Conservation (phyloP, 2,113 vertebrate species). For the Hyla sarda region DNA sequence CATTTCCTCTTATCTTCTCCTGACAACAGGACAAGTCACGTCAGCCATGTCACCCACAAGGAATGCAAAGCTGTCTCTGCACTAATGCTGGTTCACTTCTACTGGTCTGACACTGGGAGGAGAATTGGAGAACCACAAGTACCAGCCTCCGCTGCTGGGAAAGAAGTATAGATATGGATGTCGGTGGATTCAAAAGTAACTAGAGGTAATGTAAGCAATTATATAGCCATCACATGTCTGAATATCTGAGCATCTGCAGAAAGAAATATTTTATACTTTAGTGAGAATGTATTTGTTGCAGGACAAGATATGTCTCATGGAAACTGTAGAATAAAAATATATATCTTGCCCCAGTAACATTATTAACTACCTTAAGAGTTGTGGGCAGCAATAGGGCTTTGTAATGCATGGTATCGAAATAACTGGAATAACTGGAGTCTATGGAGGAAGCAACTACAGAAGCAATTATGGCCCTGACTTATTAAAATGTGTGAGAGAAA, state of each 20-base stretch:
- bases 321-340: background rate
- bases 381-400: background rate
- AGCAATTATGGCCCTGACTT: too few species aligned
- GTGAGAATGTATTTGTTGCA: background rate
- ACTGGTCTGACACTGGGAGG: background rate
- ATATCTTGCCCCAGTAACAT: background rate
- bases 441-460: too few species aligned
- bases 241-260: background rate
- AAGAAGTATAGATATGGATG: background rate
- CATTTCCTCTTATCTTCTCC: constrained; percentile 39
- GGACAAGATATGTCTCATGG: too few species aligned
- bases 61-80: background rate
- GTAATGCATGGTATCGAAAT: background rate
- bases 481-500: too few species aligned
- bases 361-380: background rate
- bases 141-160: background rate
- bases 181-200: background rate
- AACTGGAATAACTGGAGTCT: background rate
- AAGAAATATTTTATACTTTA: background rate
- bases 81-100: background rate
- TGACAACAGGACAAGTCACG: constrained; percentile 36
- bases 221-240: too few species aligned
- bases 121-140: background rate
- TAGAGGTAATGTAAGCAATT: constrained; percentile 2
- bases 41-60: constrained; percentile 3